These are phyloP conservation scores for Ceratina australensis DNA, from an alignment of 1,140 invertebrate species.

Conservation along the genomic window DNA sequence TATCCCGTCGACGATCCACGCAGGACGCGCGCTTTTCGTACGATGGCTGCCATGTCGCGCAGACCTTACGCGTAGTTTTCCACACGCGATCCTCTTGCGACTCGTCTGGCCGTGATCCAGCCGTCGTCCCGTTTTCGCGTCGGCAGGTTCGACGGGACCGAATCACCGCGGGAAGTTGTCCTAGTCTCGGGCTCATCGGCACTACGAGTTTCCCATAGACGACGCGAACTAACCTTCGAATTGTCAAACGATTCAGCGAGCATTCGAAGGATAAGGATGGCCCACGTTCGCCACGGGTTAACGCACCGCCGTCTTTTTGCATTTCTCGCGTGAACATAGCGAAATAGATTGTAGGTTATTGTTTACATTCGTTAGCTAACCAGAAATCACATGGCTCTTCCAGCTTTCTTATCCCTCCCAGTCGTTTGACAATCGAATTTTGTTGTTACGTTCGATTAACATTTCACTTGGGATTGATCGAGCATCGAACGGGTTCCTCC, in stretches of 20 bases:
- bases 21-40: conserved; percentile 77
- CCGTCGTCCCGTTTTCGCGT: neutral
- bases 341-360: conserved; percentile 33
- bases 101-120: no score
- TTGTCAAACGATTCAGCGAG: conserved; percentile 23
- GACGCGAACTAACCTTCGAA: neutral
- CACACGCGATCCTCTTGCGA: neutral
- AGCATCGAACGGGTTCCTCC: neutral
- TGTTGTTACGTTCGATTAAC: no score
- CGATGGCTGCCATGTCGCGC: conserved; percentile 76
- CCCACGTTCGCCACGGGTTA: neutral
- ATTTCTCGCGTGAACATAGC: neutral
- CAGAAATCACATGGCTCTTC: conserved; percentile 24
- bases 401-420: neutral
- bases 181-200: neutral
- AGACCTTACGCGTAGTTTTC: conserved; percentile 35
- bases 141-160: neutral
- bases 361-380: conserved; percentile 29
- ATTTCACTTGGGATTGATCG: neutral
- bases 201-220: neutral
- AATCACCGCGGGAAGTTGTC: neutral
- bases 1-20: conserved; percentile 42
- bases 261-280: neutral
- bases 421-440: neutral
- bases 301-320: neutral